Base-by-base conservation (phyloP, 2,113 vertebrate species). In the Heterochromis multidens region DNA sequence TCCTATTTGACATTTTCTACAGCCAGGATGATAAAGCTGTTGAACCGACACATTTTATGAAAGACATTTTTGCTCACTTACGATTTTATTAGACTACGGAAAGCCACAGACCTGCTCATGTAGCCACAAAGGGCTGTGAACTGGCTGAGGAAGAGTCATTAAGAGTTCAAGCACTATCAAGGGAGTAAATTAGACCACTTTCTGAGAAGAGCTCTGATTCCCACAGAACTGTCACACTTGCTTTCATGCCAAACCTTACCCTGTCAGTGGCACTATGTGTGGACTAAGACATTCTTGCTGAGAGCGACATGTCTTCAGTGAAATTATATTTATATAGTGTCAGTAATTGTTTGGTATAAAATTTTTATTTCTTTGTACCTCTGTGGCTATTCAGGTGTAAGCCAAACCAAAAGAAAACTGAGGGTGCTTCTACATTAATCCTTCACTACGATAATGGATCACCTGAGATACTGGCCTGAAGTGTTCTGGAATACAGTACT, bases 1-100 rank as follows among this genome's bases (percentile, higher is more conserved):
- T 81, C 87, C 80, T 83, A 33, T 92, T 92, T 94, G 91, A 95
- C 93, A 95, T 95, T 95, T 94, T 85, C 92, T 90, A 78, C 89
- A 87, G 90, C 85, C 87, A 60, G 58, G 74, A 93, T 88, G 91
- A 95, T 96, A 93, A 95, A 95, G 90, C 92, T 84, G 87, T 92
- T 93, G 92, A 95, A 92, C 90, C 85, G 83, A 87, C 82, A 88
- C 88, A 54, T 93, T 95, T 95, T 94, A 95, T 94, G 94, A 95
- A 95, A 91, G 92, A 91, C 91, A 82, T 94, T 95, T 95, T 95
- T 93, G 93, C 93, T 92, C 94, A 93, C 95, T 95, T 94, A 94
- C 89, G 78, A 90, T 94, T 96, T 96, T 95, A 96, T 96, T 95
- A 91, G 90, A 91, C 81, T 82, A 84, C 90, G 90, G 87, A 83